A percentile compares a stretch with the other conserved stretches of the same genome.
phyloP scores from a whole-genome alignment of 2,797 vertebrate genomes.

The Triplophysa yarkandensis region DNA sequence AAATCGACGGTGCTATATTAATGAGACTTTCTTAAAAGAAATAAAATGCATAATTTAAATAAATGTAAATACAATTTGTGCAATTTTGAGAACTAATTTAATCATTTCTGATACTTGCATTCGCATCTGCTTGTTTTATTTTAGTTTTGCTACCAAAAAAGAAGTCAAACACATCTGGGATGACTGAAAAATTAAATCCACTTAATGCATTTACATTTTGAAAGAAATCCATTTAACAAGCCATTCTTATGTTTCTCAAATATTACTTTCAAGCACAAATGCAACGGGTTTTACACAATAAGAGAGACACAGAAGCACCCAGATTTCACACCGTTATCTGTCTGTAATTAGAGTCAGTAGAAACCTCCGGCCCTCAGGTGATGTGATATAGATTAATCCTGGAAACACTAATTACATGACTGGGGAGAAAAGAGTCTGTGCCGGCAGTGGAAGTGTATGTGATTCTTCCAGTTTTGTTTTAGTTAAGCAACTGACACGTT shows the following conservation, averaged over 20 bases:
- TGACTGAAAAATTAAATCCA: no score
- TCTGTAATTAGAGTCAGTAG: slow-evolving; percentile 30
- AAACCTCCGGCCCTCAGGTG: slow-evolving; percentile 32
- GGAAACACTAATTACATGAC: slow-evolving; percentile 42
- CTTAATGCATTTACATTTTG: background rate
- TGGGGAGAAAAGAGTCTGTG: slow-evolving; percentile 9
- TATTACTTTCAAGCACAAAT: slow-evolving; percentile 4
- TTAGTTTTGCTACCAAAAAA: no score
- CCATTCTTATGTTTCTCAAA: slow-evolving; percentile 10
- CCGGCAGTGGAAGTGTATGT: background rate
- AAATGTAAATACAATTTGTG: no score
- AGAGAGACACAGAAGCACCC: slow-evolving; percentile 22
- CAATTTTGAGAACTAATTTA: no score
- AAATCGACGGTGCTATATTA: no score
- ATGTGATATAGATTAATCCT: slow-evolving; percentile 28
- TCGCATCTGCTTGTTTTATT: no score
- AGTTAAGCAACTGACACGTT: background rate
- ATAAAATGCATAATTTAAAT: no score
- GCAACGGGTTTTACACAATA: background rate
- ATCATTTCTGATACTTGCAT: no score
- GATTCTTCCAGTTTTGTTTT: background rate
- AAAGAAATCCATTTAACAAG: background rate
- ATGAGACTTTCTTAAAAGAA: no score
- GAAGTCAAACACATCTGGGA: no score
- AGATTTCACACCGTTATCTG: slow-evolving; percentile 12